These are phyloP conservation scores for Protobothrops flavoviridis DNA, from an alignment of 2,113 vertebrate genomes.

Conservation along the genomic window DNA sequence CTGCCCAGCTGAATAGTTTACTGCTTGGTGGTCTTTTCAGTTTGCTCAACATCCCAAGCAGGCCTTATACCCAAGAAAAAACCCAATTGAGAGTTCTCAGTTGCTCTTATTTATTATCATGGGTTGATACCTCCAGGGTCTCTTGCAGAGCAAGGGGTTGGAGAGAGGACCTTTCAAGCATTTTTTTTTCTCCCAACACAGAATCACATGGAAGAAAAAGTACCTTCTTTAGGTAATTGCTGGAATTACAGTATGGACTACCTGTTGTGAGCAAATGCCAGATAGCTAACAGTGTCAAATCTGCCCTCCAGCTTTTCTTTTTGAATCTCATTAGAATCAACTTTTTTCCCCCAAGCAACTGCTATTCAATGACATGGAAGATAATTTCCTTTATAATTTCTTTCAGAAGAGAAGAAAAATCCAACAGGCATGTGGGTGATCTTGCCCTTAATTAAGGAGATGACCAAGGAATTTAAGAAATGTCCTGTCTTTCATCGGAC, in stretches of 20 bases:
- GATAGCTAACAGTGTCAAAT: background rate
- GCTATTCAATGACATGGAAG: background rate
- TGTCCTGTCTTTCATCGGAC: background rate
- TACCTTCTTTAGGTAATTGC: background rate
- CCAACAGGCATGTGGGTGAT: background rate
- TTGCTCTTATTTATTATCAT: background rate
- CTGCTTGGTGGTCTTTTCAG: background rate
- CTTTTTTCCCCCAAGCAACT: fast-evolving
- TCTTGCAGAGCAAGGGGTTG: background rate
- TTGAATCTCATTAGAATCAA: background rate
- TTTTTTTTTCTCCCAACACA: background rate
- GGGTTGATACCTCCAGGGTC: background rate
- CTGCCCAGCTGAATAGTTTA: background rate
- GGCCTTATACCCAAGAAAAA: background rate
- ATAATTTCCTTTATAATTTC: background rate
- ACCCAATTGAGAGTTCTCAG: background rate
- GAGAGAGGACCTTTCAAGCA: background rate
- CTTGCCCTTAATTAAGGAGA: background rate
- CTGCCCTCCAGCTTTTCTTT: background rate
- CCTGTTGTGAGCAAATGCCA: background rate
- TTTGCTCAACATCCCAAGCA: background rate
- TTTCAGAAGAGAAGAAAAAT: background rate
- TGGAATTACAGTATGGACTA: background rate
- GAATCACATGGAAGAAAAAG: background rate
- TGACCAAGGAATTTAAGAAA: background rate